Conservation (phyloP, 2,888 invertebrate genomes). For the Piscicola geometra region DNA sequence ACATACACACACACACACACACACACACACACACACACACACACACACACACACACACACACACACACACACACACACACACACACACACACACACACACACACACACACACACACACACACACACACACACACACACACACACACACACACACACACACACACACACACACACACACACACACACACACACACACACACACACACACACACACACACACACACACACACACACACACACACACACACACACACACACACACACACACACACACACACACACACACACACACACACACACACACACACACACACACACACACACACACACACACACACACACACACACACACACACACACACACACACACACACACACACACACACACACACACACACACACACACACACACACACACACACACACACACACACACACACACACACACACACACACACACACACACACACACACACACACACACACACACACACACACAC, state of each 20-base stretch:
- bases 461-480: slow-evolving; percentile 29
- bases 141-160: slow-evolving; percentile 14
- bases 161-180: not conserved
- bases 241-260: slow-evolving; percentile 18
- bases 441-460: slow-evolving; percentile 30
- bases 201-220: not conserved
- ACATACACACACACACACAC: no score
- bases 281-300: slow-evolving; percentile 31
- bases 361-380: slow-evolving; percentile 33
- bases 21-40: not conserved
- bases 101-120: slow-evolving; percentile 13
- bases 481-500: slow-evolving; percentile 29
- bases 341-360: slow-evolving; percentile 37
- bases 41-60: not conserved
- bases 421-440: slow-evolving; percentile 35
- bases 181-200: slow-evolving; percentile 18
- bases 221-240: not conserved
- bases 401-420: slow-evolving; percentile 37
- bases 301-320: slow-evolving; percentile 32
- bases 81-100: not conserved
- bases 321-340: slow-evolving; percentile 29
- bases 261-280: slow-evolving; percentile 31
- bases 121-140: not conserved
- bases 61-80: not conserved
- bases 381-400: slow-evolving; percentile 34